Base-by-base conservation (phyloP, 2,888 invertebrate species). In the Mimumesa dahlbomi region DNA sequence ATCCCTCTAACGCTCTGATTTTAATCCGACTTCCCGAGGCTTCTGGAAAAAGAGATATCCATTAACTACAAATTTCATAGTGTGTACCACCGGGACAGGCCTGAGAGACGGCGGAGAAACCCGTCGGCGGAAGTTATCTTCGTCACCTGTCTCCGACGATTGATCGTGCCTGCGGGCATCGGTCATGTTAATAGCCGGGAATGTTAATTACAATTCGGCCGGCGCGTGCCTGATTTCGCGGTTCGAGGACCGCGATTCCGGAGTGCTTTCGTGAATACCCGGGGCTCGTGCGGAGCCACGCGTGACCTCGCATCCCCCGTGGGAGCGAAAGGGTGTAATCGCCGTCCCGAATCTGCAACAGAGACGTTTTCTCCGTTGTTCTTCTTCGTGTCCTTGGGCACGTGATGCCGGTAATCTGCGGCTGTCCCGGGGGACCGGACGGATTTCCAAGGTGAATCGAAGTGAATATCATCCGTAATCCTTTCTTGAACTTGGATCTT, bases 11-110 rank as follows among this genome's bases (percentile, higher is more conserved):
- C 4, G 2, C 4, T 14, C 73, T 75, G 76, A 81, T 82, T 83
- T 83, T 82, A 82, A 81, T 82, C 81, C 82, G 72, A 3, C 25
- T 7, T 7, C 4, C 25, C 25, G 25, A 7, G 25, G 4, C 25
- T 7, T 7, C 25, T 5, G 25, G 7, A 25, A 25, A 25, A 7
- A 5, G 25, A 25, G 25, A 7, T 25, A 25, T 25, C 25, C 3
- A 25, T 25, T 25, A 25, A 7, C 25, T 25, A 25, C 25, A 7
- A 25, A 25, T 25, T 7, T 25, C 25, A 25, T 25, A 7, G n/a
- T n/a, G n/a, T n/a, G n/a, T n/a, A n/a, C n/a, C 25, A 25, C 25
- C 25, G 25, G n/a, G n/a, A n/a, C 25, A 25, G 7, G 25, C 25
- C 4, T 25, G 7, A 25, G 4, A 7, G 25, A 25, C 40, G 16